Conservation (phyloP, 2,888 invertebrate species). For the Platycheirus albimanus region DNA sequence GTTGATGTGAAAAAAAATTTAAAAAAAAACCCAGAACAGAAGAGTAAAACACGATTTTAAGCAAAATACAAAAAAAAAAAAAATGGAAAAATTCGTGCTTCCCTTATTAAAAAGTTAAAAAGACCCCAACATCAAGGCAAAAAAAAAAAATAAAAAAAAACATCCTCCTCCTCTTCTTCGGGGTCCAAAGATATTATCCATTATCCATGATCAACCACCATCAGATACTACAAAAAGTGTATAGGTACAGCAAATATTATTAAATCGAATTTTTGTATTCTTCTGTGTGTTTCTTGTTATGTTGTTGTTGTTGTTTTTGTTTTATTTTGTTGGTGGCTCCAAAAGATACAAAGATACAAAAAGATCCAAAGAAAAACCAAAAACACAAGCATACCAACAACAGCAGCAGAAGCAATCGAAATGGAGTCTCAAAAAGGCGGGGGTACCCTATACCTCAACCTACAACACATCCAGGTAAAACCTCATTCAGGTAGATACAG, state of each 20-base stretch:
- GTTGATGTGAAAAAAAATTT: slow-evolving; percentile 40
- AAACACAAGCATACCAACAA: slow-evolving; percentile 23
- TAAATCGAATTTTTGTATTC: slow-evolving; percentile 48
- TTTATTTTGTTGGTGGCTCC: slow-evolving; percentile 23
- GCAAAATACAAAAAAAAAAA: too few relatives aligned
- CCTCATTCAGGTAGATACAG: slow-evolving; percentile 59
- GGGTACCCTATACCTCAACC: slow-evolving; percentile 34
- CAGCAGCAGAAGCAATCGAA: slow-evolving; percentile 67
- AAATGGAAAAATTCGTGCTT: slow-evolving; percentile 73
- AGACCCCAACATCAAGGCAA: slow-evolving; percentile 16
- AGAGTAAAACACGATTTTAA: slow-evolving; percentile 60
- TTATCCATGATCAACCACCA: slow-evolving; percentile 28
- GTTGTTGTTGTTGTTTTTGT: slow-evolving; percentile 6
- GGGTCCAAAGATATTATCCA: slow-evolving; percentile 36
- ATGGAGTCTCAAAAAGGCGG: slow-evolving; percentile 73
- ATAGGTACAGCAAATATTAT: slow-evolving; percentile 66
- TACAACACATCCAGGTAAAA: slow-evolving; percentile 50
- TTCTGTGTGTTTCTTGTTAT: neutral
- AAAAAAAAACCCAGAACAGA: slow-evolving; percentile 28
- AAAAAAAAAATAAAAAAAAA: slow-evolving; percentile 17
- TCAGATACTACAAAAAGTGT: slow-evolving; percentile 45
- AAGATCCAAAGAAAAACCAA: slow-evolving; percentile 4
- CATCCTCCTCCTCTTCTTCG: slow-evolving; percentile 44
- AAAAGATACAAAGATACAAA: slow-evolving; percentile 16
- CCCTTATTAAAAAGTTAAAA: slow-evolving; percentile 75